These are phyloP conservation scores for Caenorhabditis elegans DNA, from an alignment of 1,140 invertebrate species.

Conservation along the genomic window WBcel235 BX284605.5:535501-536000, in stretches of 20 bases:
- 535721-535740: too few relatives aligned
- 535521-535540: too few relatives aligned
- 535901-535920: background rate
- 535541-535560: too few relatives aligned
- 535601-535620: too few relatives aligned
- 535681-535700: too few relatives aligned
- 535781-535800: background rate
- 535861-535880: background rate
- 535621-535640: too few relatives aligned
- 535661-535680: too few relatives aligned
- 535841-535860: constrained; percentile 2
- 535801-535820: background rate
- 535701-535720: too few relatives aligned
- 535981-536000: background rate
- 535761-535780: background rate
- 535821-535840: background rate
- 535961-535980: background rate
- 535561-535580: too few relatives aligned
- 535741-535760: background rate
- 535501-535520: too few relatives aligned
- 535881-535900: background rate
- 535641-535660: too few relatives aligned
- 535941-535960: background rate
- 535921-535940: background rate
- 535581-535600: too few relatives aligned